phyloP scores from a whole-genome alignment of 2,113 vertebrate genomes.

The Gambusia affinis region DNA sequence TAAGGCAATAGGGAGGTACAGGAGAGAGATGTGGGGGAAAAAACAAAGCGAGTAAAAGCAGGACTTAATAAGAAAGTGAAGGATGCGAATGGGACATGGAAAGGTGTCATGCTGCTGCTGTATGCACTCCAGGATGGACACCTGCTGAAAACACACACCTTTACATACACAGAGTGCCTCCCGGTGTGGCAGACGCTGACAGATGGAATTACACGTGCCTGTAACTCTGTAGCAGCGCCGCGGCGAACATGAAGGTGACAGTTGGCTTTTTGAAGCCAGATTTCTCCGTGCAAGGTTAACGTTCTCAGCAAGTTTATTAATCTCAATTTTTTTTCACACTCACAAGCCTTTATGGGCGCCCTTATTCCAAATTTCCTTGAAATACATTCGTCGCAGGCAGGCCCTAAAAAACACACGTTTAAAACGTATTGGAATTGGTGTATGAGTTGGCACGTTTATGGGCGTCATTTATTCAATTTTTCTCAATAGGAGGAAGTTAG shows the following conservation, averaged over 20 bases:
- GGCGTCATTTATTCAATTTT: neutral
- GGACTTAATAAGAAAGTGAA: slow-evolving; percentile 50
- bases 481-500: neutral
- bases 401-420: no score
- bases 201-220: slow-evolving; percentile 68
- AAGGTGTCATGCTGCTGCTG: slow-evolving; percentile 36
- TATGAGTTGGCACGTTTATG: neutral
- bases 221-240: slow-evolving; percentile 54
- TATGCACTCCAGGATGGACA: neutral
- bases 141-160: slow-evolving; percentile 18
- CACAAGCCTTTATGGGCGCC: neutral
- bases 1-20: slow-evolving; percentile 26
- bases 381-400: neutral
- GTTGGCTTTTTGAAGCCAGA: slow-evolving; percentile 47
- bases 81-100: slow-evolving; percentile 43
- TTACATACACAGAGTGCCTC: slow-evolving; percentile 22
- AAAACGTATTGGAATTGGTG: no score
- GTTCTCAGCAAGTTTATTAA: slow-evolving; percentile 22
- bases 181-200: slow-evolving; percentile 45
- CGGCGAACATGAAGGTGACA: slow-evolving; percentile 57
- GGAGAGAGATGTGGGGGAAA: slow-evolving; percentile 7
- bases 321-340: slow-evolving; percentile 4
- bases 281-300: slow-evolving; percentile 57
- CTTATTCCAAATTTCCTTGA: neutral
- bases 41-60: slow-evolving; percentile 19